These are phyloP conservation scores for Oedothorax gibbosus DNA, from an alignment of 1,140 invertebrate genomes.

Conservation along the genomic window DNA sequence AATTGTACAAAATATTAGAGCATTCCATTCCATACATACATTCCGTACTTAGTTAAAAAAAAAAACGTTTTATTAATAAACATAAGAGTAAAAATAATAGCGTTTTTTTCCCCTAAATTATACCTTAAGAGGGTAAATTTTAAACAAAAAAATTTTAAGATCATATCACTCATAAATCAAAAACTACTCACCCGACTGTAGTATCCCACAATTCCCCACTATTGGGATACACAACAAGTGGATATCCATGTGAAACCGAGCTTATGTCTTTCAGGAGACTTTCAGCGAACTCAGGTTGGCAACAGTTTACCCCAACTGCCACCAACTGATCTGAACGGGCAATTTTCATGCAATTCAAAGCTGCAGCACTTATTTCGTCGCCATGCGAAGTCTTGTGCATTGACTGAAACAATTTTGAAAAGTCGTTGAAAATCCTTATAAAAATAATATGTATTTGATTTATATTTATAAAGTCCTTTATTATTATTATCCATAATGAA, in stretches of 20 bases:
- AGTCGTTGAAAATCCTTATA: background rate
- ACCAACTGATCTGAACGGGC: conserved; percentile 76
- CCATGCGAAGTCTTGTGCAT: conserved; percentile 71
- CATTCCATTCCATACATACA: no score
- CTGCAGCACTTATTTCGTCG: conserved; percentile 77
- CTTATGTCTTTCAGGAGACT: conserved; percentile 73
- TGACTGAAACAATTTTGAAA: conserved; percentile 64
- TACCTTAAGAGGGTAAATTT: background rate
- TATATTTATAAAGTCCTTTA: background rate
- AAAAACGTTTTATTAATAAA: background rate
- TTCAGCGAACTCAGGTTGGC: conserved; percentile 74
- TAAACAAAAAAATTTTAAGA: background rate
- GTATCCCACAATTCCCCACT: conserved; percentile 75
- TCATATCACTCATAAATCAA: background rate
- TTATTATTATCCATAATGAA: background rate
- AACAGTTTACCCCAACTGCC: conserved; percentile 89
- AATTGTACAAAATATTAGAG: no score
- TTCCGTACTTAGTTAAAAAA: background rate
- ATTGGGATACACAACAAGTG: conserved; percentile 80
- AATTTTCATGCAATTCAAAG: conserved; percentile 74
- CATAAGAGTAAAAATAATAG: background rate
- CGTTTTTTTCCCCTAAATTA: background rate
- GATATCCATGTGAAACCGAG: conserved; percentile 68
- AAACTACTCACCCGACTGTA: conserved; percentile 68
- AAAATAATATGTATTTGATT: background rate